Evolutionary conservation across 2,888 invertebrate species (phyloP).

Genomic region (Caenorhabditis imperialis): DNA sequence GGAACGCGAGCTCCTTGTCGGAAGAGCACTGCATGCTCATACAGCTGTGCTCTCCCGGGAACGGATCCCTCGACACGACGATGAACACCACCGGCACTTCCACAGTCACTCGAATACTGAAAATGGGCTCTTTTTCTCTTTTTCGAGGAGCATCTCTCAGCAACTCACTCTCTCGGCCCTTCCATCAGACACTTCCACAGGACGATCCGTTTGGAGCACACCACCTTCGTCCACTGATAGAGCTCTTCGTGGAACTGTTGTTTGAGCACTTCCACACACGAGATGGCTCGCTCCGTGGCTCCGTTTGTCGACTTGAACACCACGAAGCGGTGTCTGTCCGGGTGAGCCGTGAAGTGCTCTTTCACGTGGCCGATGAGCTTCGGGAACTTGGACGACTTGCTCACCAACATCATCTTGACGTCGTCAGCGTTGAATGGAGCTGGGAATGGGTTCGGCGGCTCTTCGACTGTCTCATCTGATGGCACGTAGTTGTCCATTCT

Average conservation of each 20-base stretch:
- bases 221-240: constrained; percentile 50
- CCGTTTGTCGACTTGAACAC: constrained; percentile 44
- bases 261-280: constrained; percentile 54
- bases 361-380: constrained; percentile 33
- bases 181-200: constrained; percentile 46
- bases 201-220: constrained; percentile 16
- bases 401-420: constrained; percentile 41
- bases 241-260: constrained; percentile 39
- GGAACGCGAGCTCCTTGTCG: constrained; percentile 41
- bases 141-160: background rate
- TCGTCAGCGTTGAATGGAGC: constrained; percentile 27
- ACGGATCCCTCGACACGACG: constrained; percentile 49
- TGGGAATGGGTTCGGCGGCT: constrained; percentile 46
- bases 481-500: constrained; percentile 53
- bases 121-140: too few species aligned
- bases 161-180: constrained; percentile 54
- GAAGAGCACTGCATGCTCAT: constrained; percentile 56
- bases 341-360: constrained; percentile 26
- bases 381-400: constrained; percentile 45
- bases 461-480: constrained; percentile 27
- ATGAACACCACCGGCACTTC: constrained; percentile 51
- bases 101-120: constrained; percentile 46
- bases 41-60: constrained; percentile 53
- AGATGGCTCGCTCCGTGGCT: constrained; percentile 47
- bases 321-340: constrained; percentile 38